phyloP scores from a whole-genome alignment of 2,888 invertebrate species.

The Malthinus flaveolus region DNA sequence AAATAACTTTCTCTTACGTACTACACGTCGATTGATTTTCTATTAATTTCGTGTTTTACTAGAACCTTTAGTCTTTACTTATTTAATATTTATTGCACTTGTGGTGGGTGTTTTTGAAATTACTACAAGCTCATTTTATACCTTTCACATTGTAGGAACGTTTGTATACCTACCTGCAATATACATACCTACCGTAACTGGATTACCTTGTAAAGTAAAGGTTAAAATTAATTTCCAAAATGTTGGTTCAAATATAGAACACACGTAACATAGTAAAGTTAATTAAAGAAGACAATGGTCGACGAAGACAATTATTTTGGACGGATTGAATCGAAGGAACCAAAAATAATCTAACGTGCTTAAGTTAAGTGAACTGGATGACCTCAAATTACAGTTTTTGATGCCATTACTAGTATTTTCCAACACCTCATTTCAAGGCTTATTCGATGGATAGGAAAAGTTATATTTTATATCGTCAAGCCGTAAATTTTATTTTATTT shows the following conservation, averaged over 20 bases:
- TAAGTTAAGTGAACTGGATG: slow-evolving; percentile 3
- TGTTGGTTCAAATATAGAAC: background rate
- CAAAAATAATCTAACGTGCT: too few species aligned
- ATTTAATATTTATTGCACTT: slow-evolving; percentile 2
- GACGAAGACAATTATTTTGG: too few species aligned
- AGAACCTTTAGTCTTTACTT: background rate
- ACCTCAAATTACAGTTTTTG: background rate
- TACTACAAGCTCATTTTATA: background rate
- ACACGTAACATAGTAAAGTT: too few species aligned
- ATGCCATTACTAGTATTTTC: slow-evolving; percentile 1
- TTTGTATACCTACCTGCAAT: background rate
- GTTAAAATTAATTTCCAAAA: slow-evolving; percentile 3
- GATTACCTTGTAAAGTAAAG: slow-evolving; percentile 4
- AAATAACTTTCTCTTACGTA: background rate
- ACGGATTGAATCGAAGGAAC: too few species aligned
- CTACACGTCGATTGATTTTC: background rate
- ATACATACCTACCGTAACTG: background rate
- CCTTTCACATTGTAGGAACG: slow-evolving; percentile 6
- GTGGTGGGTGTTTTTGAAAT: background rate
- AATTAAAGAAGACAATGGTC: too few species aligned
- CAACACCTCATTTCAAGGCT: background rate
- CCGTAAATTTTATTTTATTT: background rate
- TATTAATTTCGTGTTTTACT: background rate
- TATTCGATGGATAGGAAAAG: background rate
- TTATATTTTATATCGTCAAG: background rate